Evolutionary conservation across 2,113 vertebrate genomes (phyloP).

Genomic region (Neodon shergylaensis): DNA sequence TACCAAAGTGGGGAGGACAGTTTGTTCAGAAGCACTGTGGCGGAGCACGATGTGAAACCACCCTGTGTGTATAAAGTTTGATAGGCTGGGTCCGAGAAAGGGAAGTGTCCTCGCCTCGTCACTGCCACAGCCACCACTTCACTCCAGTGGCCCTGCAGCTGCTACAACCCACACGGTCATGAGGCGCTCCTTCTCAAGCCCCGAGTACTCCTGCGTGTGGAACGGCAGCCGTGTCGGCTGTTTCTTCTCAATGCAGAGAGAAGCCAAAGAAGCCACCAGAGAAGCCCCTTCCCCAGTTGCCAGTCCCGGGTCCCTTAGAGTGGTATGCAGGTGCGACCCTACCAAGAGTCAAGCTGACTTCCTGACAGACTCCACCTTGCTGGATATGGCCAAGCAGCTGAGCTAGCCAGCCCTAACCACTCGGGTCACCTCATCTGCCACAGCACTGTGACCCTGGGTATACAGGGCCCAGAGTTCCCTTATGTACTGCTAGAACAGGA

Average conservation of each 20-base stretch:
- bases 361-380: neutral
- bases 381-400: neutral
- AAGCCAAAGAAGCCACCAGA: too few relatives aligned
- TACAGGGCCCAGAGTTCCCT: rapidly evolving
- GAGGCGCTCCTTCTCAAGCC: neutral
- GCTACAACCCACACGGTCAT: neutral
- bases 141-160: neutral
- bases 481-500: neutral
- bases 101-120: rapidly evolving
- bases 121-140: neutral
- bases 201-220: neutral
- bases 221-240: rapidly evolving
- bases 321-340: neutral
- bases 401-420: neutral
- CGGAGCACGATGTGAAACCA: neutral
- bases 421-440: rapidly evolving
- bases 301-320: neutral
- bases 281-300: neutral
- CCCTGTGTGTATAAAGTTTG: neutral
- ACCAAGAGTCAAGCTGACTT: neutral
- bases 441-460: neutral
- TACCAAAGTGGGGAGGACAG: neutral
- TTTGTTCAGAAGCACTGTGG: neutral
- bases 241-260: neutral
- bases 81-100: neutral